Percentiles rank a stretch among this genome's conserved stretches.
phyloP scores from a whole-genome alignment of 2,888 invertebrate species.

The Nemapogon koenigi region DNA sequence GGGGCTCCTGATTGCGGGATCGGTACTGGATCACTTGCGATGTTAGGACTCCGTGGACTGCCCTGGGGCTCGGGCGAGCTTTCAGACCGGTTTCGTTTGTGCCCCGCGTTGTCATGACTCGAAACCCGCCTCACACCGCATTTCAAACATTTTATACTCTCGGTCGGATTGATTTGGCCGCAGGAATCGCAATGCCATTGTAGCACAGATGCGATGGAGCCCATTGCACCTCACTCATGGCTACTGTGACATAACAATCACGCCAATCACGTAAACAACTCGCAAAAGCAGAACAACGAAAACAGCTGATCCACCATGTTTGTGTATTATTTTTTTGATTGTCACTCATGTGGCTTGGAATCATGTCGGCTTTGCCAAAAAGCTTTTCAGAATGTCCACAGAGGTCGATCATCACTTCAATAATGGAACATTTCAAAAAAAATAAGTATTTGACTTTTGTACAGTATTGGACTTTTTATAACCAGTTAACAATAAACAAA shows the following conservation, averaged over 20 bases:
- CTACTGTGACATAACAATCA: constrained; percentile 58
- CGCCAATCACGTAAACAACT: constrained; percentile 52
- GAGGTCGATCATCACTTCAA: no score
- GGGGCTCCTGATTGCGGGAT: constrained; percentile 1
- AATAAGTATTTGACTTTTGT: no score
- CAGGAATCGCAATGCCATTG: constrained; percentile 92
- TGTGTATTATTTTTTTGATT: constrained; percentile 52
- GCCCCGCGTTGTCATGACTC: constrained; percentile 59
- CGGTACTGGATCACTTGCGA: neutral
- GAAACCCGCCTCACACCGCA: constrained; percentile 75
- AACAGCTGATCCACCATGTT: constrained; percentile 71
- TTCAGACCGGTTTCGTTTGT: constrained; percentile 44
- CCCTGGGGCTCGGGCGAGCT: constrained; percentile 23
- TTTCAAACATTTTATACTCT: constrained; percentile 82
- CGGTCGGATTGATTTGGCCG: constrained; percentile 88
- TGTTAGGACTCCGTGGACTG: neutral
- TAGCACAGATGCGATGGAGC: constrained; percentile 92
- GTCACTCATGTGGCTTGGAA: no score
- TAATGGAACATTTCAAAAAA: no score
- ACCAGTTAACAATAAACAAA: no score
- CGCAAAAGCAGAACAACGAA: constrained; percentile 38
- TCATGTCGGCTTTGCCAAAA: no score
- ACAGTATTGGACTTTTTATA: no score
- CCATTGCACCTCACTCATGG: constrained; percentile 75
- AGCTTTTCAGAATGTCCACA: no score